A percentile compares a stretch with the other conserved stretches of the same genome.
phyloP scores from a whole-genome alignment of 1,140 invertebrate genomes.

The Bombus superbus region DNA sequence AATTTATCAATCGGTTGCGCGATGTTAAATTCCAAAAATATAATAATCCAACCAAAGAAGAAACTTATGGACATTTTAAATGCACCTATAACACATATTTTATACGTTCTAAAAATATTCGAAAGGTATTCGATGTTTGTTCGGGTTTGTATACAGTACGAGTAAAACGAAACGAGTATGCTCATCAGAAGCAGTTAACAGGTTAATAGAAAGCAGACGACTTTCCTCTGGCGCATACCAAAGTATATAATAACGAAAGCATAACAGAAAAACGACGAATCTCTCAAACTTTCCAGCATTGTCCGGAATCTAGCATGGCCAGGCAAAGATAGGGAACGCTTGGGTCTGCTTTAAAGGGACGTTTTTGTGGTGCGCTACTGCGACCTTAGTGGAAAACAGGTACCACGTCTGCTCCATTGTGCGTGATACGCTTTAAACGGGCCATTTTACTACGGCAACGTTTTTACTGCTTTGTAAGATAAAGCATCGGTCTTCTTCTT shows the following conservation, averaged over 20 bases:
- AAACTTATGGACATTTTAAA: no score
- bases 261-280: constrained; percentile 30
- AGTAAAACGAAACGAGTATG: no score
- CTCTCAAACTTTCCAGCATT: constrained; percentile 34
- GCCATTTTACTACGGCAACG: constrained; percentile 34
- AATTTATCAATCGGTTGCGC: no score
- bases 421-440: constrained; percentile 29
- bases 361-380: neutral
- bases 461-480: constrained; percentile 42
- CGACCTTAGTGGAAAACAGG: neutral
- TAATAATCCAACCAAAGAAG: no score
- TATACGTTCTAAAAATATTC: no score
- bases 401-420: constrained; percentile 6
- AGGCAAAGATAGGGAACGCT: neutral
- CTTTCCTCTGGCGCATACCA: neutral
- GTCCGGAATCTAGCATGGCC: neutral
- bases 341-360: neutral
- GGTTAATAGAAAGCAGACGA: constrained; percentile 36
- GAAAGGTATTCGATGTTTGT: no score
- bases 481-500: constrained; percentile 1
- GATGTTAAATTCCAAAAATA: no score
- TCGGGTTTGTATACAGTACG: no score
- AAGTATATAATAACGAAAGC: constrained; percentile 27
- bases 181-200: neutral
- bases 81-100: no score